Percentiles rank a stretch among this genome's conserved stretches.
These are phyloP conservation scores for Drosophila robusta DNA, from an alignment of 2,888 invertebrate genomes.

Conservation along the genomic window DNA sequence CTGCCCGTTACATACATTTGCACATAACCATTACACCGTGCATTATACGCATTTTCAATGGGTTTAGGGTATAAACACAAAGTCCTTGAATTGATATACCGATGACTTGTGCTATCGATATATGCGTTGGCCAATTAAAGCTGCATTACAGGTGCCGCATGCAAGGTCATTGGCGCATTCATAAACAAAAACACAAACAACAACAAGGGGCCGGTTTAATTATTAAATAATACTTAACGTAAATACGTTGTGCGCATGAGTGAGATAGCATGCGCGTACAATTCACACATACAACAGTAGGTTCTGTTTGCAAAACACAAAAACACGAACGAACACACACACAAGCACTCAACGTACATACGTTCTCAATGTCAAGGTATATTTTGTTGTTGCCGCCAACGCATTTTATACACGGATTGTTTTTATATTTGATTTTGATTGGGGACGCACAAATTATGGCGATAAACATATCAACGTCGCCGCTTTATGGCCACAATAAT, in stretches of 20 bases:
- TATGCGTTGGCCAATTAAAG: background rate
- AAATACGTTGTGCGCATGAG: conserved; percentile 34
- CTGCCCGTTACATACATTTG: no score
- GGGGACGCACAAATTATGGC: conserved; percentile 38
- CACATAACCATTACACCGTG: no score
- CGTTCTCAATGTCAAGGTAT: conserved; percentile 74
- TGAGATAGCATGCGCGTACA: conserved; percentile 35
- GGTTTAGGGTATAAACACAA: background rate
- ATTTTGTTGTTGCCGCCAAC: conserved; percentile 43
- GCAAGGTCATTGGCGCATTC: conserved; percentile 47
- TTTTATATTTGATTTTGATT: conserved; percentile 37
- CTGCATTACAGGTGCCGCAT: conserved; percentile 42
- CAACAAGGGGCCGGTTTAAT: conserved; percentile 44
- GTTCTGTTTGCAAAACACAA: conserved; percentile 48
- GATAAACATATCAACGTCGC: conserved; percentile 44
- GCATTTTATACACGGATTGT: conserved; percentile 13
- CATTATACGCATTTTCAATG: no score
- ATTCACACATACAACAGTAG: conserved; percentile 17
- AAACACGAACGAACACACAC: conserved; percentile 21
- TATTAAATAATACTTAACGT: conserved; percentile 57
- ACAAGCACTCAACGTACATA: conserved; percentile 9
- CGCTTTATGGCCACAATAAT: conserved; percentile 26
- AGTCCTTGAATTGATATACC: conserved; percentile 25
- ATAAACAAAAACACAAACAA: conserved; percentile 41
- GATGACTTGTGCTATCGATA: conserved; percentile 38